Evolutionary conservation across 2,797 vertebrate species (phyloP), one percentile per base, ranked within the genome.

Genomic region (Melanogrammus aeglefinus): DNA sequence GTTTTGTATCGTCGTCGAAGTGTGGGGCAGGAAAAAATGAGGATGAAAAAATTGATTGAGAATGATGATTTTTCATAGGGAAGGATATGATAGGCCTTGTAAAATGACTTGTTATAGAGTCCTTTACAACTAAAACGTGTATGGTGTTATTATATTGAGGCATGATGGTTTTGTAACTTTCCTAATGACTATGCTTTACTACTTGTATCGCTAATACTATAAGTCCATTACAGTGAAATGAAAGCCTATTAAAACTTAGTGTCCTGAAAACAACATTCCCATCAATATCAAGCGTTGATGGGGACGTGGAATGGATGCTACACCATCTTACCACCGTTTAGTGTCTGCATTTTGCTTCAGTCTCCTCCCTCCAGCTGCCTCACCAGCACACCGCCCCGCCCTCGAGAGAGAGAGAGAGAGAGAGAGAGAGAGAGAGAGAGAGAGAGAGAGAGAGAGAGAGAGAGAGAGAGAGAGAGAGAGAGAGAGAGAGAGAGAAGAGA

Each of bases 331-430:
- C 47, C 51, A 41, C 47, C 47, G 33, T 66, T 51, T n/a, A 63
- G 76, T 8, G 51, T 75, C 84, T 69, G 72, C 66, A 77, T 75
- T 78, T 71, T 69, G 78, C 74, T 57, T 72, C 84, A 83, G 90
- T 85, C 90, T 90, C 91, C 91, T 86, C 84, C 91, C 90, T 78
- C 88, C 81, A 76, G 1, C 27, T 2, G 51, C 35, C 73, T 78
- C 79, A 76, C 76, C 70, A 78, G 74, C 77, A 77, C 66, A 78
- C 72, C 79, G 89, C 89, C 77, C 92, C 92, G 91, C 93, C 92
- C 89, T 79, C 83, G 24, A 66, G 63, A 66, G 51, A n/a, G 18
- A 63, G 51, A 16, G 51, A 16, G 51, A n/a, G 41, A 38, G 41
- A 44, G 41, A 44, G 41, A 44, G 41, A 44, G 41, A 44, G 41